phyloP scores from a whole-genome alignment of 2,113 vertebrate species.

The Rafetus swinhoei region DNA sequence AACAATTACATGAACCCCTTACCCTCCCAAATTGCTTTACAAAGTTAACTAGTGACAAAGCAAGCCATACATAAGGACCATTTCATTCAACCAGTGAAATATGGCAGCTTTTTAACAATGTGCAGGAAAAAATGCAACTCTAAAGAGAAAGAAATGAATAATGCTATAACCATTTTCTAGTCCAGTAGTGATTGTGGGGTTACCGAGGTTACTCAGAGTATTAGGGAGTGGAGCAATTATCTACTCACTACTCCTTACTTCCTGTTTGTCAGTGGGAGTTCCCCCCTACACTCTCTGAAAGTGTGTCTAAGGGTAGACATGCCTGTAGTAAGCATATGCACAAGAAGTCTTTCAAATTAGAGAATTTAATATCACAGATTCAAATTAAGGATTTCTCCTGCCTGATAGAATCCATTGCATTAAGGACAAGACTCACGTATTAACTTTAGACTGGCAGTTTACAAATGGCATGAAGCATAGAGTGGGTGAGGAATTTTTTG shows the following conservation, averaged over 20 bases:
- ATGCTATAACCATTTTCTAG: neutral
- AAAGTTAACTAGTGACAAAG: neutral
- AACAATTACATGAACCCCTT: neutral
- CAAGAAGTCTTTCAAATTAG: neutral
- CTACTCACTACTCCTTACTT: neutral
- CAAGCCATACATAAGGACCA: neutral
- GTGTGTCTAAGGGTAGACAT: neutral
- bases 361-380: neutral
- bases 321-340: neutral
- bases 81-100: neutral
- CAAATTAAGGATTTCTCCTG: accelerated
- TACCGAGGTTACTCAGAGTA: neutral
- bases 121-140: neutral
- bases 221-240: neutral
- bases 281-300: neutral
- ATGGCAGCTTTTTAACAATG: neutral
- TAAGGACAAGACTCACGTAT: neutral
- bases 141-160: accelerated
- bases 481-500: neutral
- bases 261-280: neutral
- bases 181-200: neutral
- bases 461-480: neutral
- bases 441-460: neutral
- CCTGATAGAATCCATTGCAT: neutral
- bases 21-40: neutral